Evolutionary conservation across 37 sponge, comb jelly and placozoan species (phyloP).

Genomic region (Dysidea cf. avara): DNA sequence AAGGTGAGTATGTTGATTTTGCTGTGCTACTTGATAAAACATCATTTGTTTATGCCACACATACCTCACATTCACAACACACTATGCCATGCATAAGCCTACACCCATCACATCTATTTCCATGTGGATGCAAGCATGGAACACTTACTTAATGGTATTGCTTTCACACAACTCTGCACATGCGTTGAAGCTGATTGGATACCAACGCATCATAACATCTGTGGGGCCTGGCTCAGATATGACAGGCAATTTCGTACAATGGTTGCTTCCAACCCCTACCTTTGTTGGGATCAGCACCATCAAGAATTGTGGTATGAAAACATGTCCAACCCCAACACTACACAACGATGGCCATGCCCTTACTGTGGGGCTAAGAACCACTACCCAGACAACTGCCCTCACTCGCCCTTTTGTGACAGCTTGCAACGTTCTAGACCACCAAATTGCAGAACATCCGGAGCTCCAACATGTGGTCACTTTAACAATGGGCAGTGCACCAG

Average conservation of each 20-base stretch:
- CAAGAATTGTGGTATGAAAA: too few relatives aligned
- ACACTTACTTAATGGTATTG: not conserved
- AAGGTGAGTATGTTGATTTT: constrained; percentile 5
- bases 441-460: too few relatives aligned
- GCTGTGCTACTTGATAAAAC: not conserved
- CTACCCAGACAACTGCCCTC: too few relatives aligned
- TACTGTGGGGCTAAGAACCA: too few relatives aligned
- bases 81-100: too few relatives aligned
- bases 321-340: too few relatives aligned
- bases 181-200: not conserved
- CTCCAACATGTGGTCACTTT: too few relatives aligned
- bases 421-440: too few relatives aligned
- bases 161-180: not conserved
- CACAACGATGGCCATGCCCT: too few relatives aligned
- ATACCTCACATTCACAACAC: not conserved
- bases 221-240: not conserved
- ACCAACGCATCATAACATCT: not conserved
- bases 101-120: not conserved
- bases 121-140: not conserved
- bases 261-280: constrained; percentile 24
- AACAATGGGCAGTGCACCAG: too few relatives aligned
- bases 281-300: not conserved
- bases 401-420: too few relatives aligned
- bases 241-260: constrained; percentile 26
- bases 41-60: not conserved